phyloP scores from a whole-genome alignment of 2,888 invertebrate genomes.

The Ormyrus labotus region DNA sequence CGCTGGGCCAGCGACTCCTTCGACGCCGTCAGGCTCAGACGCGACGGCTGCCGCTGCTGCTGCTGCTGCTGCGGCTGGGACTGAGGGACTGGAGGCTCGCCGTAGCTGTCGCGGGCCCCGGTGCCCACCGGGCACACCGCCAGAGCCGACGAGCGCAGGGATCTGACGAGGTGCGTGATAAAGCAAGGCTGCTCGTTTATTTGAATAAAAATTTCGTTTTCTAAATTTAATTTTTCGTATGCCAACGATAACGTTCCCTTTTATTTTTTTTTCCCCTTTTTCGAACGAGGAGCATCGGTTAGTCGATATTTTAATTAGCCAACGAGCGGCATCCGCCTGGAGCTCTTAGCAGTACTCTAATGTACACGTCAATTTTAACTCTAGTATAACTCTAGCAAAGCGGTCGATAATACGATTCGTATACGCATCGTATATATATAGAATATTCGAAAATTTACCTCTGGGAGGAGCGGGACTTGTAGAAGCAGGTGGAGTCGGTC shows the following conservation, averaged over 20 bases:
- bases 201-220: too few species aligned
- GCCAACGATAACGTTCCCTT: too few species aligned
- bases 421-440: not conserved
- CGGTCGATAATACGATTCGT: too few species aligned
- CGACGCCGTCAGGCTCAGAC: constrained; percentile 41
- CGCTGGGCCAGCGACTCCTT: constrained; percentile 70
- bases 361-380: too few species aligned
- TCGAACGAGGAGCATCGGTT: too few species aligned
- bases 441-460: constrained; percentile 47
- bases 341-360: too few species aligned
- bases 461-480: constrained; percentile 79
- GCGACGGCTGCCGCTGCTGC: not conserved
- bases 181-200: too few species aligned
- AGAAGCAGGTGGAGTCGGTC: constrained; percentile 86
- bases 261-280: too few species aligned
- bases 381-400: too few species aligned
- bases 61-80: not conserved
- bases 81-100: not conserved
- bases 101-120: constrained; percentile 40
- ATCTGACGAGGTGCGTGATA: constrained; percentile 53
- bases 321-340: too few species aligned
- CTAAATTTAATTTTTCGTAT: too few species aligned
- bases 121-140: constrained; percentile 61
- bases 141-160: constrained; percentile 67
- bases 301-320: too few species aligned